Evolutionary conservation across 2,888 invertebrate species (phyloP).

Genomic region (Protonemura montana): DNA sequence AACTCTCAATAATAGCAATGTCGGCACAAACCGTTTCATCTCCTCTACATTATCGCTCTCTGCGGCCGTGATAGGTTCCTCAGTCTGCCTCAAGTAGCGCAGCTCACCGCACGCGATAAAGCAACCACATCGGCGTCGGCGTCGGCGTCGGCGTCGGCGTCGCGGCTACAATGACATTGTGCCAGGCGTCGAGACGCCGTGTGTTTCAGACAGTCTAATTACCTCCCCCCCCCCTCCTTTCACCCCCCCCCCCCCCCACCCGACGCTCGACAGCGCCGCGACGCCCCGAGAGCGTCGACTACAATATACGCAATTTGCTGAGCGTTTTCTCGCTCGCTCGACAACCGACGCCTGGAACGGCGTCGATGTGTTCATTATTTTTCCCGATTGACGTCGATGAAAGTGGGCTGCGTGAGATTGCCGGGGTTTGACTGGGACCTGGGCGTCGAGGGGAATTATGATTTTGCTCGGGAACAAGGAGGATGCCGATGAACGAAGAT

Average conservation of each 20-base stretch:
- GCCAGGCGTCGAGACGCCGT: conserved; percentile 16
- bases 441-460: neutral
- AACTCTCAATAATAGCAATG: too few species aligned
- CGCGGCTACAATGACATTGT: conserved; percentile 18
- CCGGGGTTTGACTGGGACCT: neutral
- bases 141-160: too few species aligned
- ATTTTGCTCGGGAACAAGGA: neutral
- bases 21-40: neutral
- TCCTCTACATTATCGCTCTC: neutral
- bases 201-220: conserved; percentile 47
- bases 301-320: conserved; percentile 37
- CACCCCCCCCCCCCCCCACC: neutral
- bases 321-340: neutral
- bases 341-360: too few species aligned
- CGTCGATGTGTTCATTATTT: conserved; percentile 17
- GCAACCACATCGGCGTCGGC: neutral
- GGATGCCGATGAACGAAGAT: too few species aligned
- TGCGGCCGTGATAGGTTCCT: neutral
- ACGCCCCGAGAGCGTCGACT: neutral
- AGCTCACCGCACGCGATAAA: neutral
- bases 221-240: conserved; percentile 22
- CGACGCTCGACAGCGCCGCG: neutral
- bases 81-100: neutral
- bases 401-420: neutral
- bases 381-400: conserved; percentile 16